These are phyloP conservation scores for Bubalus kerabau DNA, from an alignment of 2,113 vertebrate species.

Conservation along the genomic window DNA sequence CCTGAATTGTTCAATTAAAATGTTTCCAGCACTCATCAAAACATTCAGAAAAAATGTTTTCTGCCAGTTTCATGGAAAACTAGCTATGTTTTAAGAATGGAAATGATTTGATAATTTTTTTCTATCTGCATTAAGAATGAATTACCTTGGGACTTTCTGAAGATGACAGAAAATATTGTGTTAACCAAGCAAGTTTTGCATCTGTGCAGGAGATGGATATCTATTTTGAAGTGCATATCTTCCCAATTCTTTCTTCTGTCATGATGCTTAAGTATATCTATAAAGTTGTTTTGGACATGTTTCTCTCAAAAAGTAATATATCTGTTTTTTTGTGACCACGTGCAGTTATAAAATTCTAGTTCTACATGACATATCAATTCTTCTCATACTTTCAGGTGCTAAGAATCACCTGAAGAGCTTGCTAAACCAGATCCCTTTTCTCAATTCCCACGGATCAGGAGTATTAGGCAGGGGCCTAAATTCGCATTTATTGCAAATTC, in stretches of 20 bases:
- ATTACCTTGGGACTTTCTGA: not conserved
- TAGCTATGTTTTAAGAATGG: not conserved
- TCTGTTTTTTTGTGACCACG: not conserved
- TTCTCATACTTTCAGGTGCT: not conserved
- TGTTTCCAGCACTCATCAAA: not conserved
- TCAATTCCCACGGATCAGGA: not conserved
- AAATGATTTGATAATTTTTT: not conserved
- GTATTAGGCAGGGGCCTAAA: not conserved
- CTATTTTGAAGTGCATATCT: not conserved
- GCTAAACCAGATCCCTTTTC: not conserved
- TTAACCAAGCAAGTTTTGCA: not conserved
- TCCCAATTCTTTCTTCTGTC: not conserved
- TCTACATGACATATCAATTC: not conserved
- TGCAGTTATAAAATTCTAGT: not conserved
- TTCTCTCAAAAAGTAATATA: not conserved
- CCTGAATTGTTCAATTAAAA: not conserved
- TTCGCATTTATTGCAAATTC: not conserved
- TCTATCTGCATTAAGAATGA: not conserved
- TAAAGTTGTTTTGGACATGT: not conserved
- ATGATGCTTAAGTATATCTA: not conserved
- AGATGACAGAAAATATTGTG: not conserved
- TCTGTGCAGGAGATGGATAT: not conserved
- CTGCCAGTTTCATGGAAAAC: not conserved
- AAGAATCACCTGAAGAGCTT: not conserved
- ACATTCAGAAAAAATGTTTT: not conserved